Percentiles rank a stretch among this genome's conserved stretches.
Conservation (phyloP, 2,888 invertebrate genomes). For the Reticulitermes lucifugus region DNA sequence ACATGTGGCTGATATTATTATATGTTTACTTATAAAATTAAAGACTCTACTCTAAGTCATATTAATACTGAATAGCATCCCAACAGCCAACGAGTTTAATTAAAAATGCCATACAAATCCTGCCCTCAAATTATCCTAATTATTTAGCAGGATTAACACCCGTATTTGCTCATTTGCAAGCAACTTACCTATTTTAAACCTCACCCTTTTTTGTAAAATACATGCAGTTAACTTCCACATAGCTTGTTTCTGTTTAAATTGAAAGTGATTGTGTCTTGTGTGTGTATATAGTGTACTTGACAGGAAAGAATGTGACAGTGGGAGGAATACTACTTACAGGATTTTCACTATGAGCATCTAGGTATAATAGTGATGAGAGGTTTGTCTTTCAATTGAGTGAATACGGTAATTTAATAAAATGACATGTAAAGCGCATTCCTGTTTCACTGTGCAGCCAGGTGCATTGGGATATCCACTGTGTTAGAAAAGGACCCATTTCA, state of each 20-base stretch:
- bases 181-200: not conserved
- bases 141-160: not conserved
- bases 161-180: slow-evolving; percentile 26
- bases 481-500: not conserved
- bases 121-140: not conserved
- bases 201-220: slow-evolving; percentile 2
- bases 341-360: not conserved
- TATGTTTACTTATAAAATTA: not conserved
- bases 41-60: not conserved
- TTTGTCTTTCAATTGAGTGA: slow-evolving; percentile 20
- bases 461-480: not conserved
- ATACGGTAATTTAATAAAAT: slow-evolving; percentile 11
- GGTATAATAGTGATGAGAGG: not conserved
- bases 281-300: slow-evolving; percentile 2
- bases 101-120: not conserved
- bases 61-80: slow-evolving; percentile 15
- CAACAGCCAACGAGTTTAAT: not conserved
- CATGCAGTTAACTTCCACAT: not conserved
- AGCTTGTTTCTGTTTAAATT: not conserved
- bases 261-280: not conserved
- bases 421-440: slow-evolving; percentile 6
- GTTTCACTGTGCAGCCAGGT: not conserved
- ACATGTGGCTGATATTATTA: too few relatives aligned
- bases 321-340: not conserved
- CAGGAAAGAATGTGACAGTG: slow-evolving; percentile 1